Conservation (phyloP, 2,113 vertebrate genomes). For the Hyla sarda region DNA sequence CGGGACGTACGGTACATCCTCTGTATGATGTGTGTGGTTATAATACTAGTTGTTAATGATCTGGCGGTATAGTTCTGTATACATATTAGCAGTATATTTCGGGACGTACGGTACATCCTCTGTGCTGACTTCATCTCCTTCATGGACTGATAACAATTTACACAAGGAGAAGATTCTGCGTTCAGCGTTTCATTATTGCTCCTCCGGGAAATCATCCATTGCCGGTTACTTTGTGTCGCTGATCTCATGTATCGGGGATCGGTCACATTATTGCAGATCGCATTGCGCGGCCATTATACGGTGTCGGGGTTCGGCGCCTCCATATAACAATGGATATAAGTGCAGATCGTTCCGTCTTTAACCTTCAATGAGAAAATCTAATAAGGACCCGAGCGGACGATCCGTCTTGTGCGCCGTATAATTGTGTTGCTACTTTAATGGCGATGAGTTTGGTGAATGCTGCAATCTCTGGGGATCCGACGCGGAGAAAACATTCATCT, state of each 20-base stretch:
- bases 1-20: no score
- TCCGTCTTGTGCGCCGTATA: conserved; percentile 25
- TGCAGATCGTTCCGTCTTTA: conserved; percentile 30
- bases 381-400: conserved; percentile 30
- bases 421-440: conserved; percentile 42
- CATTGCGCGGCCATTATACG: background rate
- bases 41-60: no score
- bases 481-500: conserved; percentile 24
- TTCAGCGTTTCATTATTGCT: background rate
- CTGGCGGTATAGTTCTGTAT: background rate
- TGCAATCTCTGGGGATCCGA: conserved; percentile 12
- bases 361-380: conserved; percentile 38
- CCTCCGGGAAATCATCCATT: background rate
- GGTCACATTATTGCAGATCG: background rate
- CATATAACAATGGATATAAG: background rate
- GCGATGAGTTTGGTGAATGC: conserved; percentile 24
- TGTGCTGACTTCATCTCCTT: background rate
- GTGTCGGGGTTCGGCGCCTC: background rate
- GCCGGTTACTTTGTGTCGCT: background rate
- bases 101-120: background rate
- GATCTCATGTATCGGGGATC: background rate
- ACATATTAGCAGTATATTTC: background rate
- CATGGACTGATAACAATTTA: background rate
- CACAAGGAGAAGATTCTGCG: background rate
- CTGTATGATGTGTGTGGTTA: no score